These are phyloP conservation scores for Drosophila eugracilis DNA, from an alignment of 1,140 invertebrate genomes.

Conservation along the genomic window DNA sequence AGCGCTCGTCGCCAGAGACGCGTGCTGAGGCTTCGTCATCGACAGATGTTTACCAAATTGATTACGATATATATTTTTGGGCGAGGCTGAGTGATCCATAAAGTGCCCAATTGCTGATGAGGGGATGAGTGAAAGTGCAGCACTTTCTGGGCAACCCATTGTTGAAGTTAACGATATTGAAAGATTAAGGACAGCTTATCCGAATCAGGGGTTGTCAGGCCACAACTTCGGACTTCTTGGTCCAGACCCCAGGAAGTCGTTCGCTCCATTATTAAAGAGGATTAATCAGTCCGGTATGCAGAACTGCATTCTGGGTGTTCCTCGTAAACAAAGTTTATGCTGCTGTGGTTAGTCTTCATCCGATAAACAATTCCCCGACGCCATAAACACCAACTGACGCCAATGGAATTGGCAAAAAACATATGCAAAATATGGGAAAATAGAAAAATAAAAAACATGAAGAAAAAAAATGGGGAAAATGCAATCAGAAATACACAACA, in stretches of 20 bases:
- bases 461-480: too few relatives aligned
- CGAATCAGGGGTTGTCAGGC: conserved; percentile 2
- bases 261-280: conserved; percentile 14
- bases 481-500: conserved; percentile 49
- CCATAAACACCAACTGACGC: conserved; percentile 65
- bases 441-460: too few relatives aligned
- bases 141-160: conserved; percentile 28
- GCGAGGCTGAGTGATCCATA: conserved; percentile 60
- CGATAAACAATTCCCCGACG: conserved; percentile 49
- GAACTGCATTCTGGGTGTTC: conserved; percentile 37
- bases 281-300: not conserved
- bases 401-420: conserved; percentile 36
- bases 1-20: conserved; percentile 48
- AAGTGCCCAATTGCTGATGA: conserved; percentile 36
- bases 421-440: conserved; percentile 40
- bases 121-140: conserved; percentile 36
- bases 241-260: conserved; percentile 8
- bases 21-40: conserved; percentile 56
- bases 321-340: conserved; percentile 36
- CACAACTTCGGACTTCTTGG: conserved; percentile 12
- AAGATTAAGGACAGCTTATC: conserved; percentile 67
- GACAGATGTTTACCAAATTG: conserved; percentile 83
- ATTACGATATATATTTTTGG: conserved; percentile 52
- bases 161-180: conserved; percentile 63
- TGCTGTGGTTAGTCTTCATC: conserved; percentile 43